phyloP scores from a whole-genome alignment of 2,113 vertebrate genomes.

The Taurulus bubalis region DNA sequence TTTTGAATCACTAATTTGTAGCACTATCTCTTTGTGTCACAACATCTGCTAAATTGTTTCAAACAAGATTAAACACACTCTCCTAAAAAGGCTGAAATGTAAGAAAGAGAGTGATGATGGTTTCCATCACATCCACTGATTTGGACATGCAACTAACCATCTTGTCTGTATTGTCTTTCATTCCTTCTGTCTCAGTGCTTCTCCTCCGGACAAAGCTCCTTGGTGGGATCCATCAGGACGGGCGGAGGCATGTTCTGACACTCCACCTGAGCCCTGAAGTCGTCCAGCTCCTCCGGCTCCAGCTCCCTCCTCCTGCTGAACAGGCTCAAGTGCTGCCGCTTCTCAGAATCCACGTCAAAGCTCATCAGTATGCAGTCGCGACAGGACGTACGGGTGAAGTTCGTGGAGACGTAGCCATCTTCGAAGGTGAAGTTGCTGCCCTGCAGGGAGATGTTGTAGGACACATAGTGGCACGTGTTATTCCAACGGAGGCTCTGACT shows the following conservation, averaged over 20 bases:
- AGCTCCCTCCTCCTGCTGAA: slow-evolving; percentile 59
- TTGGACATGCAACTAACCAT: not conserved
- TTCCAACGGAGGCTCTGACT: not conserved
- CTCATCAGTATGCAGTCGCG: slow-evolving; percentile 48
- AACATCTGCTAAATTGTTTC: no score
- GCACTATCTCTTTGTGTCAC: no score
- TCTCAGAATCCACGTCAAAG: not conserved
- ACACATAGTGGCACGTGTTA: not conserved
- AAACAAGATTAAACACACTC: slow-evolving; percentile 12
- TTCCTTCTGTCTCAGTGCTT: not conserved
- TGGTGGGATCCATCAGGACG: slow-evolving; percentile 58
- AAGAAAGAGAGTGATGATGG: not conserved
- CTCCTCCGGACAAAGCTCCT: slow-evolving; percentile 52
- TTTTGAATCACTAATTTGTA: no score
- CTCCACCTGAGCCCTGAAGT: slow-evolving; percentile 49
- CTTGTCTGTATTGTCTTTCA: not conserved
- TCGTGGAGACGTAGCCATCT: not conserved
- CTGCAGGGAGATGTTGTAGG: slow-evolving; percentile 50
- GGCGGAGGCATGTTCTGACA: slow-evolving; percentile 59
- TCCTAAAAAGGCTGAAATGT: not conserved
- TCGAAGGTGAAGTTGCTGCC: slow-evolving; percentile 57
- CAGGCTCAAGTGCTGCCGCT: slow-evolving; percentile 27
- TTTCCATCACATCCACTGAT: not conserved
- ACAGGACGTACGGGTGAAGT: slow-evolving; percentile 40
- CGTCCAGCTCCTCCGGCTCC: slow-evolving; percentile 45